A percentile compares a stretch with the other conserved stretches of the same genome.
These are phyloP conservation scores for Adelphocoris suturalis DNA, from an alignment of 2,888 invertebrate genomes.

Conservation along the genomic window DNA sequence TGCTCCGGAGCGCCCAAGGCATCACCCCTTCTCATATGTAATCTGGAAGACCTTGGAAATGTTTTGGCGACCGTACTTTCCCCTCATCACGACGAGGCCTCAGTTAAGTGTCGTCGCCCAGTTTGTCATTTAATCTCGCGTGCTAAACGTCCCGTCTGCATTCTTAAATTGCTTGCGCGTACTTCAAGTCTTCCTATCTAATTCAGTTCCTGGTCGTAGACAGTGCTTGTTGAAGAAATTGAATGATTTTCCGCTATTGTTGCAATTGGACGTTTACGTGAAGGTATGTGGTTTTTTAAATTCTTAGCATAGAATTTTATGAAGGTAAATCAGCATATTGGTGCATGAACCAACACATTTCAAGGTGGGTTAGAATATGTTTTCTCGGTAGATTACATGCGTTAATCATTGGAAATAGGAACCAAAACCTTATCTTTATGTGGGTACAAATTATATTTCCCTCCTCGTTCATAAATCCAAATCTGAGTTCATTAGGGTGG, in stretches of 20 bases:
- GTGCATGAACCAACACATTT: too few species aligned
- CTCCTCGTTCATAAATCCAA: too few species aligned
- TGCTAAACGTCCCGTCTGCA: not conserved
- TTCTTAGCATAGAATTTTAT: too few species aligned
- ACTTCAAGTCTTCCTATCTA: not conserved
- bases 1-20: slow-evolving; percentile 18
- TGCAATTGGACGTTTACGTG: not conserved
- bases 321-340: too few species aligned
- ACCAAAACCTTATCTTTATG: too few species aligned
- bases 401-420: too few species aligned
- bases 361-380: too few species aligned
- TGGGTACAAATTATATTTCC: too few species aligned
- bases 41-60: not conserved
- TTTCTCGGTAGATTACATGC: too few species aligned
- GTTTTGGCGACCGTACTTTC: slow-evolving; percentile 33
- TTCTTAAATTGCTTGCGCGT: not conserved
- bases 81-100: not conserved
- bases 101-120: slow-evolving; percentile 33
- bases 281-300: not conserved
- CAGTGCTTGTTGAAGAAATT: not conserved
- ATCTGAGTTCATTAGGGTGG: too few species aligned
- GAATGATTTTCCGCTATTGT: not conserved
- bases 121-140: slow-evolving; percentile 5
- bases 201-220: not conserved
- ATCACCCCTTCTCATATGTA: not conserved